phyloP scores from a whole-genome alignment of 2,797 vertebrate species.

The Calcarius lapponicus region DNA sequence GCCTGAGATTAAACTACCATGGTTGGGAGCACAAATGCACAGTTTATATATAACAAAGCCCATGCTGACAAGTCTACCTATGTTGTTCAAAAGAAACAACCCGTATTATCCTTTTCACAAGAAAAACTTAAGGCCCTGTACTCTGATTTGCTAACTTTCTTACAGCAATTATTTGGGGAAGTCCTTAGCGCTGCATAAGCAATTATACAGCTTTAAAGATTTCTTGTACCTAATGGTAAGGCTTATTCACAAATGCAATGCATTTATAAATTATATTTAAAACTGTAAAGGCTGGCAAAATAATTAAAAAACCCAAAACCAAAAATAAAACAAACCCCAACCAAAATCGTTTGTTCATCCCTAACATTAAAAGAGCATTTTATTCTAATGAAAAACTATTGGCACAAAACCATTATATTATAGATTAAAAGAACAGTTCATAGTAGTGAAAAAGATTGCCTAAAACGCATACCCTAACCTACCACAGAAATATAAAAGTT shows the following conservation, averaged over 20 bases:
- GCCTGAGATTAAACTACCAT: slow-evolving; percentile 64
- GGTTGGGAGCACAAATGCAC: slow-evolving; percentile 64
- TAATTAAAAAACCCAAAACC: slow-evolving; percentile 12
- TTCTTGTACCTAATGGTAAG: slow-evolving; percentile 81
- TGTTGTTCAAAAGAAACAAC: slow-evolving; percentile 74
- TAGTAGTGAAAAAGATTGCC: slow-evolving; percentile 87
- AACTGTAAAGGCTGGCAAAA: slow-evolving; percentile 66
- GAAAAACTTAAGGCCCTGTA: slow-evolving; percentile 79
- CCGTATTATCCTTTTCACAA: slow-evolving; percentile 80
- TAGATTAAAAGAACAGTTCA: slow-evolving; percentile 87
- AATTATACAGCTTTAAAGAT: slow-evolving; percentile 68
- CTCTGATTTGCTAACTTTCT: slow-evolving; percentile 73
- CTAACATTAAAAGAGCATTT: slow-evolving; percentile 67
- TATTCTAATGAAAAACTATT: slow-evolving; percentile 75
- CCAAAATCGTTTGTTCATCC: slow-evolving; percentile 67
- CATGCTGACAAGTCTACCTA: slow-evolving; percentile 55
- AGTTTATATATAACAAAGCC: slow-evolving; percentile 67
- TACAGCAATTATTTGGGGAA: slow-evolving; percentile 72
- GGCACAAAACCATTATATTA: slow-evolving; percentile 80
- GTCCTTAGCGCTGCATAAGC: slow-evolving; percentile 62
- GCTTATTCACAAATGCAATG: slow-evolving; percentile 81
- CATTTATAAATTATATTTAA: slow-evolving; percentile 76
- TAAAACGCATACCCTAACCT: slow-evolving; percentile 86
- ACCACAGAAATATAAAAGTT: slow-evolving; percentile 92
- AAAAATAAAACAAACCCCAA: slow-evolving; percentile 59